Base-by-base conservation (phyloP, 2,113 vertebrate genomes). In the Eleginops maclovinus region DNA sequence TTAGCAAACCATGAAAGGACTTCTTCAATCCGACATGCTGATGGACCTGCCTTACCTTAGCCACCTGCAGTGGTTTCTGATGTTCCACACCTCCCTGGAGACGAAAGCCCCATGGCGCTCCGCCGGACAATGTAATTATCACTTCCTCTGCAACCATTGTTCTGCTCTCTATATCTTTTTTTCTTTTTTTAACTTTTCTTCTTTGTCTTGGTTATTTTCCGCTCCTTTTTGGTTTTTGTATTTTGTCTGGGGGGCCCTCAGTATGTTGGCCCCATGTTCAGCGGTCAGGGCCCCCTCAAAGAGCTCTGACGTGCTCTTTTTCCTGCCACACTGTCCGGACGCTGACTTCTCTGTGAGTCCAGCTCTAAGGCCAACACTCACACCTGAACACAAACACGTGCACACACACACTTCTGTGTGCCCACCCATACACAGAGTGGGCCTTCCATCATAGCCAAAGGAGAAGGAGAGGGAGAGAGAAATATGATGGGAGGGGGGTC, bases 51-150 rank as follows among this genome's bases (percentile, higher is more conserved):
- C 90, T 85, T 97, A 99, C 98, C 98, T 99, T 99, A 51, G 97
- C 97, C 81, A 99, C 97, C 90, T 97, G 97, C 36, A 99, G 97
- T 28, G 98, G 96, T 90, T 94, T 97, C 92, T 95, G 96, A 89
- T 97, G 97, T 75, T 99, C 97, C 83, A 95, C 92, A 5, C 98
- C 98, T 88, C 98, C 97, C 75, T 99, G 98, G 55, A 99, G 97
- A 84, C 98, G 96, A 92, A 99, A 99, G 63, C 98, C 98, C 98
- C 98, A 99, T 21, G 98, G 98, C 9, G 97, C 96, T 85, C 97
- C 98, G 90, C 97, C 98, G 40, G 96, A 96, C 73, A 99, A 92
- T 59, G 95, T 96, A 87, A 99, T 95, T 81, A 96, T 93, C 77
- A 97, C 95, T 90, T 98, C 96, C 81, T 97, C 96, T 83, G 95